Base-by-base conservation (phyloP, 2,797 vertebrate genomes). In the Tangara arthus region DNA sequence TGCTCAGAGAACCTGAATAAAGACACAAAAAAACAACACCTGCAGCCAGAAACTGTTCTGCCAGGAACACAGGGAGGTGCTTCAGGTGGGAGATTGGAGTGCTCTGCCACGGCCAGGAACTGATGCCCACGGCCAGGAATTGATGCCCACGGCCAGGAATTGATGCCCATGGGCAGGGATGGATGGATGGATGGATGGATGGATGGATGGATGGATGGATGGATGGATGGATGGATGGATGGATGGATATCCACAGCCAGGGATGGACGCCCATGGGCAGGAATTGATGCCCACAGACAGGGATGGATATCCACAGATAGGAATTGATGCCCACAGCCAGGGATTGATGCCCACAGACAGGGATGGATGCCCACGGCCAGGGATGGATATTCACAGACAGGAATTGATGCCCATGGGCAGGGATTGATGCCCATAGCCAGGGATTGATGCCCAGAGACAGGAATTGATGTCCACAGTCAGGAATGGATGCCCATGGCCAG, bases 291-390 rank as follows among this genome's bases (percentile, higher is more conserved):
- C 9, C 18, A 42, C 1, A 0, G 17, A 0, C 64, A 49, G n/a
- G 18, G 3, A 65, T 3, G 5, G 44, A 2, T 35, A 9, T 5
- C 53, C 41, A 26, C 7, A 17, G 46, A 0, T 1, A 57, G 47
- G n/a, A 4, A 73, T 7, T 11, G n/a, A 4, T 52, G 12, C 5
- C 37, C 37, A 53, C 1, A 1, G 7, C 1, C 63, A 65, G 12
- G 44, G 2, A 5, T 5, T 20, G 30, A 3, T 53, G 13, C 1
- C 12, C 30, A 55, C 2, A 0, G 17, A 0, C 46, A 49, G 44
- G 13, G 1, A 65, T 1, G 6, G 44, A 3, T 49, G 12, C 5
- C 27, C 34, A 47, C 0, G 0, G 24, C 0, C 42, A 59, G n/a
- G 11, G 6, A 76, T 4, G 10, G n/a, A 4, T 52, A 6, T 2